Evolutionary conservation across 2,113 vertebrate genomes (phyloP).

Genomic region (Stigmatopora nigra): DNA sequence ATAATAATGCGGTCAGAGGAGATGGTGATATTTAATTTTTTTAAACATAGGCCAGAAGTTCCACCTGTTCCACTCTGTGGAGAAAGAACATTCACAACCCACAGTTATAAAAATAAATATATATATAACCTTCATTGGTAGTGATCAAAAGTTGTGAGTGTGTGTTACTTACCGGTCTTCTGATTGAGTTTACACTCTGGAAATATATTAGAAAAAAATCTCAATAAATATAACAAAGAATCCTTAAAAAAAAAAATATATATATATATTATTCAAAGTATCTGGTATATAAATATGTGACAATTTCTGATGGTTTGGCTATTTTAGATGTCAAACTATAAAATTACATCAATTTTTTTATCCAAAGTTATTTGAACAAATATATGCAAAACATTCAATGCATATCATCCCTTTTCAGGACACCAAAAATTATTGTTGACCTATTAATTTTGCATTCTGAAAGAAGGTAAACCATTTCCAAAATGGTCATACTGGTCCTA

Average conservation of each 20-base stretch:
- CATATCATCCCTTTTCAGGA: no score
- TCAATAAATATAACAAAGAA: neutral
- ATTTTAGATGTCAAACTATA: neutral
- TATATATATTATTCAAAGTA: neutral
- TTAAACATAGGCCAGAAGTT: constrained; percentile 90
- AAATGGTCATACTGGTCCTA: neutral
- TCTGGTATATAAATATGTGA: neutral
- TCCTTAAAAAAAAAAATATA: neutral
- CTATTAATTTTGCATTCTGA: no score
- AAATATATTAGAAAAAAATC: constrained; percentile 50
- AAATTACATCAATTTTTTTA: neutral
- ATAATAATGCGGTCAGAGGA: constrained; percentile 76
- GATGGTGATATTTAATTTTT: constrained; percentile 89
- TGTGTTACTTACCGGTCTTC: constrained; percentile 78
- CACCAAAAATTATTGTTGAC: no score
- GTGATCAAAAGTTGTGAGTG: constrained; percentile 30
- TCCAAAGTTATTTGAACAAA: neutral
- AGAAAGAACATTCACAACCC: constrained; percentile 9
- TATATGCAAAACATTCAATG: neutral
- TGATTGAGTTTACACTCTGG: constrained; percentile 89
- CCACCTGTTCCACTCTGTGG: constrained; percentile 78
- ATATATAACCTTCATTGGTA: neutral
- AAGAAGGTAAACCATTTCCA: no score
- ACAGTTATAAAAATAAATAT: neutral
- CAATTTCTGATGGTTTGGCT: neutral